Percentiles rank a stretch among this genome's conserved stretches.
Conservation (phyloP, 2,113 vertebrate genomes). For the Sylvietta virens region DNA sequence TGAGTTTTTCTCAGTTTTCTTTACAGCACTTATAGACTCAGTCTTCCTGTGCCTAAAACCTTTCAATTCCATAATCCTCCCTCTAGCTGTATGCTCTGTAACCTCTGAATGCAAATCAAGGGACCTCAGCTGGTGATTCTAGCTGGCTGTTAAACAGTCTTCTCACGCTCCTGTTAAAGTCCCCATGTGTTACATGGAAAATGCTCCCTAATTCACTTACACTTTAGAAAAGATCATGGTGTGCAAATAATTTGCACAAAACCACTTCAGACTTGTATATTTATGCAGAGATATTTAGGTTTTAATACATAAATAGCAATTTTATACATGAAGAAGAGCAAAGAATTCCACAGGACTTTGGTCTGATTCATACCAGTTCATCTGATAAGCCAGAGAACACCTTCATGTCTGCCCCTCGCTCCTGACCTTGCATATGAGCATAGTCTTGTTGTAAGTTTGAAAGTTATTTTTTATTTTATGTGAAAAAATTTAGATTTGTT, state of each 20-base stretch:
- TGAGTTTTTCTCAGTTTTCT: constrained; percentile 15
- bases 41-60: background rate
- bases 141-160: background rate
- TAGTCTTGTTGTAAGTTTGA: background rate
- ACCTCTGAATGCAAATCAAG: constrained; percentile 38
- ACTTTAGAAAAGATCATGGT: background rate
- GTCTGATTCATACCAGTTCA: background rate
- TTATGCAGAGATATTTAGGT: background rate
- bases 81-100: background rate
- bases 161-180: background rate
- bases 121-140: background rate
- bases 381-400: background rate
- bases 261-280: background rate
- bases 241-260: background rate
- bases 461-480: background rate
- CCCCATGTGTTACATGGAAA: background rate
- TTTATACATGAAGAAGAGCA: background rate
- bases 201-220: background rate
- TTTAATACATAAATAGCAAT: background rate
- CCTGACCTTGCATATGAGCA: background rate
- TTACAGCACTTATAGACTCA: background rate
- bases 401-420: background rate
- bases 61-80: constrained; percentile 39
- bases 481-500: background rate
- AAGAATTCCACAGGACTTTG: background rate